Evolutionary conservation across 2,797 vertebrate genomes (phyloP).

Genomic region (Platalea minor): DNA sequence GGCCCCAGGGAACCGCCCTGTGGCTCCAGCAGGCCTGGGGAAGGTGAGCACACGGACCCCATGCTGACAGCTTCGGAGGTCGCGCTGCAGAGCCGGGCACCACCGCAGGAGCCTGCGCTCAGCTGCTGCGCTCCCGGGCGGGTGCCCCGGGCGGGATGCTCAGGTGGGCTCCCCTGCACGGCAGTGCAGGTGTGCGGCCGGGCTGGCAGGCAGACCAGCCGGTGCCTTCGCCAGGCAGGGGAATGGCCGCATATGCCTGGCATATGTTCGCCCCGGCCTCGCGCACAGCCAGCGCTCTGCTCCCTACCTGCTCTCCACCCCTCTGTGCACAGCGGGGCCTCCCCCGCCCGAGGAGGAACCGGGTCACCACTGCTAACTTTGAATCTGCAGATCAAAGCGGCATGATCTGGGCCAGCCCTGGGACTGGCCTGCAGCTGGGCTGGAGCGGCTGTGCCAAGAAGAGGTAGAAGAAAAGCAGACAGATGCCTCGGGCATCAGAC

Average conservation of each 20-base stretch:
- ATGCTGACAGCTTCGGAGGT: accelerated
- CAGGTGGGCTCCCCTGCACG: accelerated
- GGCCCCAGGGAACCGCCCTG: accelerated
- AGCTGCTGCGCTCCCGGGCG: accelerated
- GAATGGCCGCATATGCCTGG: neutral
- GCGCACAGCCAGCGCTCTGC: neutral
- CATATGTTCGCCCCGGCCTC: constrained; percentile 11
- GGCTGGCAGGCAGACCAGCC: neutral
- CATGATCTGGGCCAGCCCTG: constrained; percentile 2
- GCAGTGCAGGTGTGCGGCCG: neutral
- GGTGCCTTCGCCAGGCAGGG: neutral
- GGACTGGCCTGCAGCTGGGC: constrained; percentile 66
- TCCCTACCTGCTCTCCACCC: constrained; percentile 56
- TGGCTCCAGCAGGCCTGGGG: neutral
- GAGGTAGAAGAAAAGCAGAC: constrained; percentile 49
- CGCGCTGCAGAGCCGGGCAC: accelerated
- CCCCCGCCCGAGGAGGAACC: neutral
- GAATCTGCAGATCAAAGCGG: constrained; percentile 66
- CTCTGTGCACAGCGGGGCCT: constrained; percentile 38
- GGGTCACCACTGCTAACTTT: constrained; percentile 42
- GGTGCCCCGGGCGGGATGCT: neutral
- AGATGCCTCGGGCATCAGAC: constrained; percentile 35
- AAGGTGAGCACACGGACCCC: accelerated
- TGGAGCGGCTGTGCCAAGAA: constrained; percentile 21
- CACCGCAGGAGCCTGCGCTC: accelerated